Percentiles rank a stretch among this genome's conserved stretches.
Evolutionary conservation across 2,113 vertebrate genomes (phyloP).

Genomic region (Hyla sarda): DNA sequence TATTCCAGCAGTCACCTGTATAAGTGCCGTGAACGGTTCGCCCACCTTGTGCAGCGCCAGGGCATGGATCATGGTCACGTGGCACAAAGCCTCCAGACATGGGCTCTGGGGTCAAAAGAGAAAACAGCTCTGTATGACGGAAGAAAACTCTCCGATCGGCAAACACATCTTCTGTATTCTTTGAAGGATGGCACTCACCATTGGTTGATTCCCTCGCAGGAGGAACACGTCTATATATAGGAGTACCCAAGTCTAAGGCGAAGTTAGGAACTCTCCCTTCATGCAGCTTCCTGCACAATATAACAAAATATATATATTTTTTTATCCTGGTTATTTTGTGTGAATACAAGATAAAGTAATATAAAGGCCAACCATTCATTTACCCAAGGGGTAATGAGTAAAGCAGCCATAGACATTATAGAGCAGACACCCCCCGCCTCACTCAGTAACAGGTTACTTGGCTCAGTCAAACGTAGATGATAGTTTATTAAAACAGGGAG

Average conservation of each 20-base stretch:
- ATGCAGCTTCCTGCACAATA: constrained; percentile 1
- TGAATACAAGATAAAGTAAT: background rate
- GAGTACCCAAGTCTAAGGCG: background rate
- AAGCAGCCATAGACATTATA: too few species aligned
- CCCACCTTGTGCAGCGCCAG: background rate
- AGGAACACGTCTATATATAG: background rate
- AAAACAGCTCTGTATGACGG: background rate
- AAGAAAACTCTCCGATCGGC: too few species aligned
- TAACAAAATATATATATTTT: background rate
- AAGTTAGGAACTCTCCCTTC: background rate
- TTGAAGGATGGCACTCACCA: background rate
- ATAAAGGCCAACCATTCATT: too few species aligned
- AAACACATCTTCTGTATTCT: background rate
- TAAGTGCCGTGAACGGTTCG: constrained; percentile 12
- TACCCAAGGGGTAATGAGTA: too few species aligned
- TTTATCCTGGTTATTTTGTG: background rate
- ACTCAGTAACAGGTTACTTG: too few species aligned
- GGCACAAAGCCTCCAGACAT: background rate
- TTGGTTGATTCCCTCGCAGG: background rate
- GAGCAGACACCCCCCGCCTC: too few species aligned
- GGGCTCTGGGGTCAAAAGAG: background rate
- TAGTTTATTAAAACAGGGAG: too few species aligned
- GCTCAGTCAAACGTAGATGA: too few species aligned
- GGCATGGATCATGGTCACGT: background rate
- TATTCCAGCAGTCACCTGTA: constrained; percentile 15